These are phyloP conservation scores for Epinephelus coioides DNA, from an alignment of 2,797 vertebrate species.

Conservation along the genomic window DNA sequence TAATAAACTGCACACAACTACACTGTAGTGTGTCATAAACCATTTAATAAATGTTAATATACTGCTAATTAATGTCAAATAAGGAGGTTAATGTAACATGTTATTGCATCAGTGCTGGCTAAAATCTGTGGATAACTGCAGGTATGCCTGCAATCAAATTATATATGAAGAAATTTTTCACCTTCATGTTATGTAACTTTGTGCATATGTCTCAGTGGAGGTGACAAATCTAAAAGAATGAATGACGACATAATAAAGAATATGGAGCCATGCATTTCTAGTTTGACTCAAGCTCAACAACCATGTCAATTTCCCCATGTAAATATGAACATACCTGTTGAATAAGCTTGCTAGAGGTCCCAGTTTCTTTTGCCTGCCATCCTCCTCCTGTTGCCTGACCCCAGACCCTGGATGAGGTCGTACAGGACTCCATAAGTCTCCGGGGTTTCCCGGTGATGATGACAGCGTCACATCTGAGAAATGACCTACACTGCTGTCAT, in stretches of 20 bases:
- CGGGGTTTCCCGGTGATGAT: conserved; percentile 63
- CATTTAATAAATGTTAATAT: background rate
- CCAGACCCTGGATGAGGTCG: conserved; percentile 24
- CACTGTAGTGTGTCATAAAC: background rate
- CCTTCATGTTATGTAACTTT: background rate
- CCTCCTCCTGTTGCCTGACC: conserved; percentile 70
- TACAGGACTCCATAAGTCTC: conserved; percentile 64
- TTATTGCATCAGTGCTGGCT: background rate
- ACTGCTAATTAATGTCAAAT: background rate
- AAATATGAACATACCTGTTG: conserved; percentile 83
- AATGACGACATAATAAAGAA: too few species aligned
- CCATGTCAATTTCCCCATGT: too few species aligned
- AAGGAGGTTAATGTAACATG: too few species aligned
- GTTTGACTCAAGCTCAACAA: background rate
- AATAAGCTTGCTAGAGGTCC: conserved; percentile 91
- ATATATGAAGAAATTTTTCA: background rate
- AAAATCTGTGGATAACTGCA: background rate
- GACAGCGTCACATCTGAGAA: conserved; percentile 88
- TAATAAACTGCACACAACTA: background rate
- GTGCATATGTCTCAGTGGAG: background rate
- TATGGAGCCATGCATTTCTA: background rate
- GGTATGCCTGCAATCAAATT: background rate
- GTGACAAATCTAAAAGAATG: background rate
- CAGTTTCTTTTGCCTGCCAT: conserved; percentile 81
- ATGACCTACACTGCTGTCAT: conserved; percentile 78